Base-by-base conservation (phyloP, 2,888 invertebrate species). In the Caenorhabditis sp. region DNA sequence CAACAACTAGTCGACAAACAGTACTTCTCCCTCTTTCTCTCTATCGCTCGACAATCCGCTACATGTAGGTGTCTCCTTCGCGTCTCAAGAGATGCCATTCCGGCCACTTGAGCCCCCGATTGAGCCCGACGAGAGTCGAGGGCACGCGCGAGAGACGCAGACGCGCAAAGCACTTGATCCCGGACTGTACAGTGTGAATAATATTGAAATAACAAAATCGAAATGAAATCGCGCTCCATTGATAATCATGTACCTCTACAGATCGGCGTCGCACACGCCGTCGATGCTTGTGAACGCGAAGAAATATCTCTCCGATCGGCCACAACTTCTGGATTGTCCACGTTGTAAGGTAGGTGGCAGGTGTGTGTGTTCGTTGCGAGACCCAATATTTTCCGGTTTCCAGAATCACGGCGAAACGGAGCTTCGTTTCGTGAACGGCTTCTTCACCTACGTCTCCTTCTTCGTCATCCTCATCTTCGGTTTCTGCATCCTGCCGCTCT, bases 331-430 rank as follows among this genome's bases (percentile, higher is more conserved):
- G 47, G 90, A 90, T 77, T 90, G 90, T 69, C 89, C 89, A 15
- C 69, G 89, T 37, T 90, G 90, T 82, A 88, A 86, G 69, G 90
- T 90, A 56, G 82, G 82, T 58, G 1, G 40, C 28, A 55, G 47
- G 6, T n/a, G n/a, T 35, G n/a, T 28, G n/a, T 18, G 3, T 47
- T 47, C 47, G 5, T 47, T 18, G n/a, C 18, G 2, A 40, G 13
- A 40, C 13, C 47, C 15, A n/a, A n/a, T 15, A 5, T 15, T 40
- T 3, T 20, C 3, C 9, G 9, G 20, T 5, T 84, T 87, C 60
- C 78, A 90, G 90, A 80, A 80, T 18, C 90, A 90, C 84, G 91
- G 90, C 13, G 89, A 91, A 78, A 90, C 90, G 15, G 90, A 90
- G 62, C 71, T 90, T 35, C 83, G 84, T 37, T 91, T 89, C 83